Evolutionary conservation across 1,140 invertebrate species (phyloP).

Genomic region (Brachionus koreanus): DNA sequence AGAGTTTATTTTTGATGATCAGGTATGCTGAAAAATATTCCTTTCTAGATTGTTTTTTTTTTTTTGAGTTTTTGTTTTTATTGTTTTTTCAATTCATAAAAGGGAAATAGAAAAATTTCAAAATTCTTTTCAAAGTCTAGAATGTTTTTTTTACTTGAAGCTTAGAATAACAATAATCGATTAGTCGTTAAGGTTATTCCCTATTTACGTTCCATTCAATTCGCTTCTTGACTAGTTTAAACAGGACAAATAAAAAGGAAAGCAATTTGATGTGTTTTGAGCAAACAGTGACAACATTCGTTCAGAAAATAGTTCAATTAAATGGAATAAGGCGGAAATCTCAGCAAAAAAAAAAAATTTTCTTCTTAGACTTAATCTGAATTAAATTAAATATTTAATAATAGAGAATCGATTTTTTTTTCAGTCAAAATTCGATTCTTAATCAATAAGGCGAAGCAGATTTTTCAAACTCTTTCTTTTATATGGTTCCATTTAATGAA

Average conservation of each 20-base stretch:
- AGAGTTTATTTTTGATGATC: not conserved
- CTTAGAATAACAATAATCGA: constrained; percentile 39
- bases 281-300: not conserved
- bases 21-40: not conserved
- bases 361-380: constrained; percentile 39
- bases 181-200: constrained; percentile 38
- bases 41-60: not conserved
- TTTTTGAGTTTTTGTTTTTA: not conserved
- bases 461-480: not conserved
- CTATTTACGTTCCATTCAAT: not conserved
- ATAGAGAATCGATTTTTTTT: constrained; percentile 13
- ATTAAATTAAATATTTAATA: constrained; percentile 36
- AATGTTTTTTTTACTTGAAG: constrained; percentile 25
- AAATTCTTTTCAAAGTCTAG: not conserved
- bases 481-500: constrained; percentile 35
- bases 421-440: not conserved
- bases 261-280: constrained; percentile 17
- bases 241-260: constrained; percentile 6
- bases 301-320: constrained; percentile 29
- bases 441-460: not conserved
- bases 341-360: not conserved
- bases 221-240: constrained; percentile 13
- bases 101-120: not conserved
- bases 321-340: constrained; percentile 39
- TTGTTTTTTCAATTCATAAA: not conserved